Percentiles rank a stretch among this genome's conserved stretches.
Evolutionary conservation across 2,797 vertebrate genomes (phyloP).

Genomic region (Echeneis naucrates): DNA sequence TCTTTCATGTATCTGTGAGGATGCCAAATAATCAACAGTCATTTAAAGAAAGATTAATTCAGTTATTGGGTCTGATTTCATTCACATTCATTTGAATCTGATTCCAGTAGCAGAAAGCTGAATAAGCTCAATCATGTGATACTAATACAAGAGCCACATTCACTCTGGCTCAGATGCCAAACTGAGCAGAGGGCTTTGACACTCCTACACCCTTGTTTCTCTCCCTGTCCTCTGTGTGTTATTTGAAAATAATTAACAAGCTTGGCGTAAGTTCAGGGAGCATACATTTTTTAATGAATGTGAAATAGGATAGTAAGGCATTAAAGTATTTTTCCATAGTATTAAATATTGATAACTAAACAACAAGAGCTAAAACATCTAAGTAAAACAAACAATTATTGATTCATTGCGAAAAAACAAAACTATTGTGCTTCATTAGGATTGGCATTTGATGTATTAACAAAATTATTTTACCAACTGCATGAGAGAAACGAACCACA

Average conservation of each 20-base stretch:
- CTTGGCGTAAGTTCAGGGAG: background rate
- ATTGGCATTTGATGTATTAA: background rate
- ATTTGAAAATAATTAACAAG: background rate
- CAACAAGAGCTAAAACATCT: background rate
- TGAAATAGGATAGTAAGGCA: background rate
- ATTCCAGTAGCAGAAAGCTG: background rate
- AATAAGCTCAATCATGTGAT: background rate
- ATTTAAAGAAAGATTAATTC: constrained; percentile 1
- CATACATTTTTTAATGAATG: background rate
- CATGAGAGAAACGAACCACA: no score
- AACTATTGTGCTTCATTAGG: background rate
- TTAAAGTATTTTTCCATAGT: background rate
- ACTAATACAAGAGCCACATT: background rate
- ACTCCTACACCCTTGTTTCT: background rate
- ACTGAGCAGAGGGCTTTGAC: no score
- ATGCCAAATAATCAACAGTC: background rate
- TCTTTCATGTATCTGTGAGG: constrained; percentile 1
- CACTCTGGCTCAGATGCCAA: no score
- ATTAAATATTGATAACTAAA: background rate
- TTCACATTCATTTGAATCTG: constrained; percentile 2
- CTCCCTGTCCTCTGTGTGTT: background rate
- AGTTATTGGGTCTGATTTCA: background rate
- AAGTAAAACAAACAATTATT: background rate
- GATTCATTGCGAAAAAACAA: background rate
- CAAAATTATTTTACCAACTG: background rate